Conservation (phyloP, 2,888 invertebrate species). For the Petrolisthes manimaculis region DNA sequence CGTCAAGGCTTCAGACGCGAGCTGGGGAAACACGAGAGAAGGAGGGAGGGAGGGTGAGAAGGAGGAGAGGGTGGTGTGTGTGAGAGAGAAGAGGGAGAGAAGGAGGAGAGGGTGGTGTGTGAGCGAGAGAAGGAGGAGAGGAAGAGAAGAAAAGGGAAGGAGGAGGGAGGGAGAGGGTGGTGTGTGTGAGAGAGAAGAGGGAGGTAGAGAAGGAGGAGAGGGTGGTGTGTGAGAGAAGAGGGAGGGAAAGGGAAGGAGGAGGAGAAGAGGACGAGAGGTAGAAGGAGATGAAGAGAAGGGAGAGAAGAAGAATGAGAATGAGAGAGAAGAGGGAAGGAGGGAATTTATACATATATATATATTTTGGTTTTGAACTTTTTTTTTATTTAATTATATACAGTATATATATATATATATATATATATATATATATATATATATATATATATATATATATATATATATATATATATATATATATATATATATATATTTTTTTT, state of each 20-base stretch:
- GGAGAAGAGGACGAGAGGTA: neutral
- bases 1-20: too few relatives aligned
- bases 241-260: neutral
- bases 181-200: neutral
- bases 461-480: neutral
- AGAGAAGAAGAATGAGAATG: neutral
- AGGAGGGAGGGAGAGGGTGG: constrained; percentile 2
- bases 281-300: neutral
- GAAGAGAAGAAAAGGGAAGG: neutral
- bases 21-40: neutral
- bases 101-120: neutral
- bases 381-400: neutral
- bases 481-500: neutral
- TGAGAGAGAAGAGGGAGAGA: neutral
- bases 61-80: neutral
- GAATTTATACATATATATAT: neutral
- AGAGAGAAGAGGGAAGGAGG: neutral
- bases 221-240: neutral
- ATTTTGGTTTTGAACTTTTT: neutral
- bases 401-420: constrained; percentile 36
- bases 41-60: neutral
- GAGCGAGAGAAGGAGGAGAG: neutral
- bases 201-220: constrained; percentile 7
- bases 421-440: constrained; percentile 39
- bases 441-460: constrained; percentile 38